A percentile compares a stretch with the other conserved stretches of the same genome.
phyloP scores from a whole-genome alignment of 2,888 invertebrate genomes.

The Orthosia gracilis region DNA sequence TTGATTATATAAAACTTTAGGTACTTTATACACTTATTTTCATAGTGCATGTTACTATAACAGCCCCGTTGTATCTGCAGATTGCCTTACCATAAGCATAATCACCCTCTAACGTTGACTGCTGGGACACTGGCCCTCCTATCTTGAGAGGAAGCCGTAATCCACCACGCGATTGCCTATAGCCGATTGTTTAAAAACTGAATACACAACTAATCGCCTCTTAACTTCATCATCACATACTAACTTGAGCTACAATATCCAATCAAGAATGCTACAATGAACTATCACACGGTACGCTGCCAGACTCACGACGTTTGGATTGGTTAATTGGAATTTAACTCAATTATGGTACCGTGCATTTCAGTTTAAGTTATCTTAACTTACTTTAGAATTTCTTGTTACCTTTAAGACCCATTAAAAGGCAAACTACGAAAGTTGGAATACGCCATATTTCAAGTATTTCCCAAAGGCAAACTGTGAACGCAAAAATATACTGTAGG shows the following conservation, averaged over 20 bases:
- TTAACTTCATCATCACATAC: conserved; percentile 4
- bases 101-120: no score
- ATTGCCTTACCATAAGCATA: no score
- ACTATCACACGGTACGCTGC: conserved; percentile 1
- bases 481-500: no score
- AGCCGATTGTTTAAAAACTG: neutral
- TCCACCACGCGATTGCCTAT: no score
- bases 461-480: neutral
- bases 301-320: conserved; percentile 6
- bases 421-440: neutral
- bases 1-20: no score
- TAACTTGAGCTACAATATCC: conserved; percentile 12
- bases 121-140: no score
- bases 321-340: conserved; percentile 35
- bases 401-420: conserved; percentile 20
- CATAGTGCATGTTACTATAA: no score
- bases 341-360: neutral
- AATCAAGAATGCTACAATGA: conserved; percentile 11
- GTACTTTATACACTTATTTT: neutral
- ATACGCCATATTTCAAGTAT: conserved; percentile 1
- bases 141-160: no score
- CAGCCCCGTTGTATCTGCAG: neutral
- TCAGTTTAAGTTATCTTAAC: conserved; percentile 25
- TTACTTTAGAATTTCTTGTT: conserved; percentile 14
- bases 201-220: neutral